These are phyloP conservation scores for Gymnothorax javanicus DNA, from an alignment of 2,797 vertebrate genomes.

Conservation along the genomic window DNA sequence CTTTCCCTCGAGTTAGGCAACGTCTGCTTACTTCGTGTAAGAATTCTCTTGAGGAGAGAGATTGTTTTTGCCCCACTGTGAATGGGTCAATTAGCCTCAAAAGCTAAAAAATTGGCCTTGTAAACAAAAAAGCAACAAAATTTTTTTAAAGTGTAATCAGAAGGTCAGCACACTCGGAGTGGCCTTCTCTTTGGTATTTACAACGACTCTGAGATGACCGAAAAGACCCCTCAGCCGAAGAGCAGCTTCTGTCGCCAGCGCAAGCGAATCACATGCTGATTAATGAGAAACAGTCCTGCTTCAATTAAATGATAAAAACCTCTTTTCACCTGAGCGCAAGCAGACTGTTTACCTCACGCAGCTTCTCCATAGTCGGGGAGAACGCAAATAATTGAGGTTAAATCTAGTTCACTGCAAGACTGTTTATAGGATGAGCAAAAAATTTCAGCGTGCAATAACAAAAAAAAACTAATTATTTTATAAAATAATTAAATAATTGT, in stretches of 20 bases:
- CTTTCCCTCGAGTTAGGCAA: too few relatives aligned
- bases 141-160: too few relatives aligned
- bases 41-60: too few relatives aligned
- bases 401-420: conserved; percentile 34
- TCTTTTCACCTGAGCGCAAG: not conserved
- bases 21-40: too few relatives aligned
- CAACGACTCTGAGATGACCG: not conserved
- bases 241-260: not conserved
- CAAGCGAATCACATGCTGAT: not conserved
- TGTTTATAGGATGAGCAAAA: conserved; percentile 25
- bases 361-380: conserved; percentile 19
- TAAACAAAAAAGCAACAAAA: too few relatives aligned
- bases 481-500: not conserved
- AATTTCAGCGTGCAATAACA: not conserved
- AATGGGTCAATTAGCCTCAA: too few relatives aligned
- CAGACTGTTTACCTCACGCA: conserved; percentile 16
- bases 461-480: not conserved
- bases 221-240: not conserved
- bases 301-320: conserved; percentile 28
- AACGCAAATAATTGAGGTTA: conserved; percentile 39
- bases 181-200: too few relatives aligned
- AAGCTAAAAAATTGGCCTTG: too few relatives aligned
- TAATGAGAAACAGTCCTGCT: conserved; percentile 16
- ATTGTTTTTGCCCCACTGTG: too few relatives aligned
- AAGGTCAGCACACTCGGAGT: too few relatives aligned